Percentiles rank a stretch among this genome's conserved stretches.
These are phyloP conservation scores for Rhynchophorus ferrugineus DNA, from an alignment of 1,140 invertebrate genomes.

Conservation along the genomic window DNA sequence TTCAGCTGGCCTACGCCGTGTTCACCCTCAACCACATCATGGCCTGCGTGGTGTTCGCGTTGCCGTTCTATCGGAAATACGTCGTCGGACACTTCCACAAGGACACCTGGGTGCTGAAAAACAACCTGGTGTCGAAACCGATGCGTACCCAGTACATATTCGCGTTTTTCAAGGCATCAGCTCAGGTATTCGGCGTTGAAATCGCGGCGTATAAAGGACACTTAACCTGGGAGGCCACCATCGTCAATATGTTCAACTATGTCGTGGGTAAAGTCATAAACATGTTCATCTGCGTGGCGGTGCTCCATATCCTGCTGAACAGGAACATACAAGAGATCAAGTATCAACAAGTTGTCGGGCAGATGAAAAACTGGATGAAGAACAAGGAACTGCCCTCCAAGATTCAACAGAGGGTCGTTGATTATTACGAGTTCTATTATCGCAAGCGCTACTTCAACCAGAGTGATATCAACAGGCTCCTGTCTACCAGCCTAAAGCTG, in stretches of 20 bases:
- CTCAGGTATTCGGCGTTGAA: slow-evolving; percentile 10
- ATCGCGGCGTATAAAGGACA: neutral
- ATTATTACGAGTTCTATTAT: slow-evolving; percentile 29
- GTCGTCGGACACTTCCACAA: neutral
- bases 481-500: slow-evolving; percentile 19
- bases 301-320: slow-evolving; percentile 1
- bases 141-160: neutral
- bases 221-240: neutral
- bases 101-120: neutral
- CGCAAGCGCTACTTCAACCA: slow-evolving; percentile 28
- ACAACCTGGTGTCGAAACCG: neutral
- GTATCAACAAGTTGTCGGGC: slow-evolving; percentile 26
- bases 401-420: slow-evolving; percentile 18
- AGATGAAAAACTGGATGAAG: slow-evolving; percentile 27
- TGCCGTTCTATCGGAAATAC: neutral
- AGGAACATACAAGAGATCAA: slow-evolving; percentile 24
- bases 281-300: slow-evolving; percentile 3
- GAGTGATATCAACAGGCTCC: slow-evolving; percentile 24
- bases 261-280: slow-evolving; percentile 1
- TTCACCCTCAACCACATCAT: neutral
- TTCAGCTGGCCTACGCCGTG: neutral
- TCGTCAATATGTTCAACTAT: slow-evolving; percentile 1
- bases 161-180: slow-evolving; percentile 11
- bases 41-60: slow-evolving; percentile 1
- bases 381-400: slow-evolving; percentile 25